These are phyloP conservation scores for Delia radicum DNA, from an alignment of 1,140 invertebrate species.

Conservation along the genomic window DNA sequence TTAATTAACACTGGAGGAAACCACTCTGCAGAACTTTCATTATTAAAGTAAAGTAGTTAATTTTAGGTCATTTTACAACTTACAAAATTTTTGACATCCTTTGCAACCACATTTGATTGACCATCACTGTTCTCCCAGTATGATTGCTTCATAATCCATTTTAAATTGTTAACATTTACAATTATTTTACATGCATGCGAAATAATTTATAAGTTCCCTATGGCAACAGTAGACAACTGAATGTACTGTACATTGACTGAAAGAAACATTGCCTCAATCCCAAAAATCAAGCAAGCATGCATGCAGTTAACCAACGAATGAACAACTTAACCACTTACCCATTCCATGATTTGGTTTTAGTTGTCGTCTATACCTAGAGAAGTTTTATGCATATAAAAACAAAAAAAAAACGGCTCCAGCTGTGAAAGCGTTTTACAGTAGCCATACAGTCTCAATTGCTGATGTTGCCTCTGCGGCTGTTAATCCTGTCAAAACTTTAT, in stretches of 20 bases:
- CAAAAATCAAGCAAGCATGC: conserved; percentile 6
- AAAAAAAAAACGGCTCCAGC: not conserved
- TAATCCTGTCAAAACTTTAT: conserved; percentile 22
- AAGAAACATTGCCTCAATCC: conserved; percentile 6
- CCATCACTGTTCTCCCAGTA: not conserved
- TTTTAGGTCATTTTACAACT: too few relatives aligned
- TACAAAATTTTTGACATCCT: not conserved
- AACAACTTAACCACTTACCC: not conserved
- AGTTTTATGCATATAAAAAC: not conserved
- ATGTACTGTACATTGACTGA: not conserved
- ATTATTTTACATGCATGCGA: conserved; percentile 25
- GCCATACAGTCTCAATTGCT: conserved; percentile 1
- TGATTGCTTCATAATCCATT: conserved; percentile 11
- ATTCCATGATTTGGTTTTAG: not conserved
- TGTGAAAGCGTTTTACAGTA: conserved; percentile 22
- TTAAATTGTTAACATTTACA: conserved; percentile 10
- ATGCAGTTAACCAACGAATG: not conserved
- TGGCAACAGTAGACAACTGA: conserved; percentile 27
- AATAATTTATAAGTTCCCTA: conserved; percentile 34
- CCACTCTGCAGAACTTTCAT: too few relatives aligned
- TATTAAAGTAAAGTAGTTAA: too few relatives aligned
- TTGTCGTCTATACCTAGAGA: not conserved
- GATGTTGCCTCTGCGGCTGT: not conserved
- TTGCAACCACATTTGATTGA: not conserved
- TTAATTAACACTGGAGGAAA: too few relatives aligned